phyloP scores from a whole-genome alignment of 2,797 vertebrate genomes.

The Tenualosa ilisha region DNA sequence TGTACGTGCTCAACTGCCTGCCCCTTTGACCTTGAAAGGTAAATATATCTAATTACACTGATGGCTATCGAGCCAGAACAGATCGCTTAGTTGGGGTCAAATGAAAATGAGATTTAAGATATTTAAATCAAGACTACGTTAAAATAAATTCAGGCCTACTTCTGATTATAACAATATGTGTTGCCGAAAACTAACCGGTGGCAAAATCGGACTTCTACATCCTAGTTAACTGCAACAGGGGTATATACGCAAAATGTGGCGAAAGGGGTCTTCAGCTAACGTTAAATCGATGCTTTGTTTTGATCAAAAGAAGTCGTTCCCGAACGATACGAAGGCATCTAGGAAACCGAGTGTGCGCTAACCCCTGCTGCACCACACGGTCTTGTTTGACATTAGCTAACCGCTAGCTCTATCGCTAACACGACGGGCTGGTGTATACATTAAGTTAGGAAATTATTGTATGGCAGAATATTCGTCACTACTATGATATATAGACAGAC shows the following conservation, averaged over 20 bases:
- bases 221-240: not conserved
- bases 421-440: not conserved
- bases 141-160: not conserved
- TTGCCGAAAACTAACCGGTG: not conserved
- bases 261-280: not conserved
- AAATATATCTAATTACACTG: not conserved
- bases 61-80: not conserved
- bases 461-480: not conserved
- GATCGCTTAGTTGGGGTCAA: not conserved
- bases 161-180: not conserved
- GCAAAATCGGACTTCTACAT: not conserved
- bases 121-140: not conserved
- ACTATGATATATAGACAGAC: not conserved
- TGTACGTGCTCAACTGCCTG: not conserved
- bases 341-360: not conserved
- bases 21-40: constrained; percentile 22
- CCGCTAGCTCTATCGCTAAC: not conserved
- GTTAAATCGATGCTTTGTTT: not conserved
- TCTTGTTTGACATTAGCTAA: constrained; percentile 23
- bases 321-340: not conserved
- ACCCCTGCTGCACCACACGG: constrained; percentile 14
- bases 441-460: not conserved
- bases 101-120: not conserved
- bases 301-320: not conserved
- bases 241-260: not conserved